A percentile compares a stretch with the other conserved stretches of the same genome.
Evolutionary conservation across 1,140 invertebrate genomes (phyloP).

Genomic region (Metaphire vulgaris): DNA sequence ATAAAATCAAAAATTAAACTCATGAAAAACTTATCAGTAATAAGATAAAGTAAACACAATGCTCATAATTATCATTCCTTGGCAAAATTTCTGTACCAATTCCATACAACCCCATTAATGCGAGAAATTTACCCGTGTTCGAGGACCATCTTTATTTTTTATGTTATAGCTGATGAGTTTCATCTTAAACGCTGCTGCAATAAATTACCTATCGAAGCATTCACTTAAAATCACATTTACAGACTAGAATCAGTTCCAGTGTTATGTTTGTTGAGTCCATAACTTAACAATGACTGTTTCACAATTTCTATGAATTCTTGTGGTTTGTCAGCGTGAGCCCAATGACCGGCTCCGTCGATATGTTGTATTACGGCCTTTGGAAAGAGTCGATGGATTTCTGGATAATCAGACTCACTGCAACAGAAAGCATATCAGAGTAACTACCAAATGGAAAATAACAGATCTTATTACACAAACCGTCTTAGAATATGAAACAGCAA

Average conservation of each 20-base stretch:
- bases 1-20: no score
- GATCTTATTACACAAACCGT: no score
- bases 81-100: no score
- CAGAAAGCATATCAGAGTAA: slow-evolving; percentile 4
- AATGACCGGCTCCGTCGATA: slow-evolving; percentile 76
- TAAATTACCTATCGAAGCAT: not conserved
- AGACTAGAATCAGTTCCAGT: no score
- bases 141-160: not conserved
- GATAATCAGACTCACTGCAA: slow-evolving; percentile 16
- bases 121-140: not conserved
- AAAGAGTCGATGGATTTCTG: slow-evolving; percentile 58
- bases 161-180: not conserved
- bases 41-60: no score
- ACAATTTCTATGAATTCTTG: slow-evolving; percentile 63
- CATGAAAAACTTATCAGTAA: no score
- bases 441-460: no score
- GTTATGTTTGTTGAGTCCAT: no score
- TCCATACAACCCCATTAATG: no score
- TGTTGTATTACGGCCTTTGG: slow-evolving; percentile 66
- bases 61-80: no score
- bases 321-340: slow-evolving; percentile 86
- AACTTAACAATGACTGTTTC: no score
- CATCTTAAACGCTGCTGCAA: not conserved
- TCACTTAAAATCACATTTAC: not conserved
- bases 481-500: no score